Conservation (phyloP, 53 echinoderm and acorn worm genomes). For the Henricia sp. region DNA sequence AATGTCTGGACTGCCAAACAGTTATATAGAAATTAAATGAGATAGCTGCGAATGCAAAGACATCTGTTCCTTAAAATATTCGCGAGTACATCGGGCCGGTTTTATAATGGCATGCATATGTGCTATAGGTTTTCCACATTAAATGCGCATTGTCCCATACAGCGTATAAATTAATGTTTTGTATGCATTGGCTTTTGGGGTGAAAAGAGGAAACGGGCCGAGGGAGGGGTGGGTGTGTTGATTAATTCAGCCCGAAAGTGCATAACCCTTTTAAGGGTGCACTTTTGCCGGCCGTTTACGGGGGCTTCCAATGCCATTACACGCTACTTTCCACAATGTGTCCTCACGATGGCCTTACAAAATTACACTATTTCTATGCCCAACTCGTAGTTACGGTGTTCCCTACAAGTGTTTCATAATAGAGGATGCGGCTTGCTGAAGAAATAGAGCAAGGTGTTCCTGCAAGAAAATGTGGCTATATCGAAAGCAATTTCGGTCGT, state of each 20-base stretch:
- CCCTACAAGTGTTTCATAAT: conserved; percentile 23
- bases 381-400: background rate
- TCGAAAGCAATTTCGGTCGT: conserved; percentile 45
- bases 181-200: conserved; percentile 32
- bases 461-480: conserved; percentile 9
- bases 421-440: background rate
- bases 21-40: background rate
- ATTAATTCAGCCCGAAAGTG: conserved; percentile 55
- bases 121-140: conserved; percentile 1
- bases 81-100: background rate
- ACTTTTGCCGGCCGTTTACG: conserved; percentile 1
- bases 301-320: conserved; percentile 8
- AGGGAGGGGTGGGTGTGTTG: background rate
- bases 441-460: conserved; percentile 2
- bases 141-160: conserved; percentile 19
- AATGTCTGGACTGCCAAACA: background rate
- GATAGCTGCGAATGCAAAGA: conserved; percentile 33
- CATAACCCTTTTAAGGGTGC: conserved; percentile 20
- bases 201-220: background rate
- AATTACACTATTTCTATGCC: background rate
- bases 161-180: conserved; percentile 45
- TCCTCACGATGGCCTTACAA: background rate
- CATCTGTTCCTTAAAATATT: conserved; percentile 56
- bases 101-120: conserved; percentile 35
- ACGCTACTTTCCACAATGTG: conserved; percentile 7